These are phyloP conservation scores for Siderastrea siderea DNA, from an alignment of 92 coral and sea anemone genomes.

Conservation along the genomic window DNA sequence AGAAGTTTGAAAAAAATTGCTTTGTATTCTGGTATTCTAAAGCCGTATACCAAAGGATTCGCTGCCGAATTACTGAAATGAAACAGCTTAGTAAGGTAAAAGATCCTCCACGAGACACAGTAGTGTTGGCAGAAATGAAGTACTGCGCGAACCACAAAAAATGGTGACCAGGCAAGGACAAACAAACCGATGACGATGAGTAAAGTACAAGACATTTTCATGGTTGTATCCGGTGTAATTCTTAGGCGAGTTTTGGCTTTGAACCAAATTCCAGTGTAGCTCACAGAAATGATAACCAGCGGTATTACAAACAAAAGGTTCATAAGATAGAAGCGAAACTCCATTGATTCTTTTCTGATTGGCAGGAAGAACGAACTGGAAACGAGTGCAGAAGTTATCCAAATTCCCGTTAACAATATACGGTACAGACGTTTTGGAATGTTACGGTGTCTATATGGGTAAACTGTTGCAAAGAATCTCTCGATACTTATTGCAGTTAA, in stretches of 20 bases:
- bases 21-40: conserved; percentile 76
- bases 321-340: conserved; percentile 67
- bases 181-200: conserved; percentile 79
- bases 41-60: conserved; percentile 71
- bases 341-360: conserved; percentile 68
- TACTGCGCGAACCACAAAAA: conserved; percentile 55
- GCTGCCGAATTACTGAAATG: conserved; percentile 77
- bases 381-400: conserved; percentile 78
- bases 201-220: conserved; percentile 66
- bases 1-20: conserved; percentile 39
- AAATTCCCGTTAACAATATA: conserved; percentile 56
- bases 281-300: conserved; percentile 54
- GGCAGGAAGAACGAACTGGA: conserved; percentile 72
- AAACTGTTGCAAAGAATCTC: conserved; percentile 83
- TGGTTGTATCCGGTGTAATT: conserved; percentile 39
- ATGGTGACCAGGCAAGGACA: conserved; percentile 80
- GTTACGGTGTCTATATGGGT: conserved; percentile 82
- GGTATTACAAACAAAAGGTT: conserved; percentile 71
- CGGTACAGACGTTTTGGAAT: conserved; percentile 66
- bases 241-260: conserved; percentile 52
- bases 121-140: conserved; percentile 36
- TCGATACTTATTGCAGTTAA: conserved; percentile 89
- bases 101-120: conserved; percentile 72
- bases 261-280: conserved; percentile 62
- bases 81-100: conserved; percentile 67